phyloP scores from a whole-genome alignment of 2,888 invertebrate genomes.

The Hecatera dysodea region DNA sequence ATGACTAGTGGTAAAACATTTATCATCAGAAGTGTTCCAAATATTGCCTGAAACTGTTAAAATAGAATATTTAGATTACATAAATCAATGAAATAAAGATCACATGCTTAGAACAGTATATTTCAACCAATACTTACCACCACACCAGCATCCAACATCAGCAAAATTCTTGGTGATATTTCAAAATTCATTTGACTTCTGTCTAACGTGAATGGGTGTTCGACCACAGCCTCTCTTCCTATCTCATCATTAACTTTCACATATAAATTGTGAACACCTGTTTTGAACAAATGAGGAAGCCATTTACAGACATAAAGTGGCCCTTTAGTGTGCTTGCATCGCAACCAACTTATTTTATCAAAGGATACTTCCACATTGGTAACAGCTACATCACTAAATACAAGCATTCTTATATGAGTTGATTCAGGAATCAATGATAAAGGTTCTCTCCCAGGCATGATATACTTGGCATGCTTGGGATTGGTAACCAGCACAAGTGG shows the following conservation, averaged over 20 bases:
- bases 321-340: slow-evolving; percentile 91
- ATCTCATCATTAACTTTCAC: slow-evolving; percentile 91
- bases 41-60: slow-evolving; percentile 93
- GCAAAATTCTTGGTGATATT: slow-evolving; percentile 92
- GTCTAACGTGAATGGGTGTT: slow-evolving; percentile 95
- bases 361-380: slow-evolving; percentile 92
- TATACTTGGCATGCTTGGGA: slow-evolving; percentile 96
- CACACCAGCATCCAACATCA: slow-evolving; percentile 94
- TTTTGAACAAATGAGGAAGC: slow-evolving; percentile 92
- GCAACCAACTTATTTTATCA: slow-evolving; percentile 92
- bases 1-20: slow-evolving; percentile 92
- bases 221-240: slow-evolving; percentile 89
- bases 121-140: slow-evolving; percentile 91
- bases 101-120: slow-evolving; percentile 4
- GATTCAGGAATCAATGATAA: slow-evolving; percentile 92
- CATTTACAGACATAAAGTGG: slow-evolving; percentile 94
- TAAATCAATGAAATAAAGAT: slow-evolving; percentile 2
- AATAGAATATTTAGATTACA: slow-evolving; percentile 20
- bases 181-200: slow-evolving; percentile 92
- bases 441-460: slow-evolving; percentile 94
- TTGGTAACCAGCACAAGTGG: slow-evolving; percentile 96
- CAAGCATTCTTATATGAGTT: slow-evolving; percentile 95
- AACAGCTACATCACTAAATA: slow-evolving; percentile 93
- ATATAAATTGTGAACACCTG: slow-evolving; percentile 93
- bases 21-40: slow-evolving; percentile 91